phyloP scores from a whole-genome alignment of 2,113 vertebrate genomes.

The Dipodomys stephensi region DNA sequence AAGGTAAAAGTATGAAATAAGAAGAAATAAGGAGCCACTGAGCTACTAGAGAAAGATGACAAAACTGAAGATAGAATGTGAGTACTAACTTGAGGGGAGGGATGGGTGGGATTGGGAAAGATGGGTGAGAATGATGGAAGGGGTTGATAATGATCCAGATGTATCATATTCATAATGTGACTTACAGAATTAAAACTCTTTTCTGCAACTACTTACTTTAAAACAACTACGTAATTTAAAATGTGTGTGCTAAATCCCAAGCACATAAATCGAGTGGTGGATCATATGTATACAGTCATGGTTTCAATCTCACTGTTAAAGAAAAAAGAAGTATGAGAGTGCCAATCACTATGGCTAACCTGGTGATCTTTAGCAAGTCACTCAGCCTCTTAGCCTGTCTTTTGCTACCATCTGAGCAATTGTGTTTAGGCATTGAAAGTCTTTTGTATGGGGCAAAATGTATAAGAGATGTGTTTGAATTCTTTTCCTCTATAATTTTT shows the following conservation, averaged over 20 bases:
- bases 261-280: too few species aligned
- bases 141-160: too few species aligned
- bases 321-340: too few species aligned
- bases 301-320: too few species aligned
- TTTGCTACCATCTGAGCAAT: background rate
- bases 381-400: background rate
- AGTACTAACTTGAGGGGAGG: background rate
- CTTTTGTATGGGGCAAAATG: background rate
- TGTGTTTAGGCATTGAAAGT: background rate
- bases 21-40: background rate
- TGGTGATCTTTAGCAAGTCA: background rate
- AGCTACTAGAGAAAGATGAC: background rate
- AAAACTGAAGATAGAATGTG: background rate
- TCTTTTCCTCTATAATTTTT: slow-evolving; percentile 28
- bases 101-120: too few species aligned
- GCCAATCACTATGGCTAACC: background rate
- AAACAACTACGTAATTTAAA: too few species aligned
- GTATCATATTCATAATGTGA: too few species aligned
- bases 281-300: too few species aligned
- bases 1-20: slow-evolving; percentile 10
- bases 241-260: too few species aligned
- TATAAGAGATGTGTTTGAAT: background rate
- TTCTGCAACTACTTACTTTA: too few species aligned
- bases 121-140: too few species aligned
- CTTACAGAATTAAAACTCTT: too few species aligned